Evolutionary conservation across 2,888 invertebrate genomes (phyloP).

Genomic region (Hyposoter didymator): DNA sequence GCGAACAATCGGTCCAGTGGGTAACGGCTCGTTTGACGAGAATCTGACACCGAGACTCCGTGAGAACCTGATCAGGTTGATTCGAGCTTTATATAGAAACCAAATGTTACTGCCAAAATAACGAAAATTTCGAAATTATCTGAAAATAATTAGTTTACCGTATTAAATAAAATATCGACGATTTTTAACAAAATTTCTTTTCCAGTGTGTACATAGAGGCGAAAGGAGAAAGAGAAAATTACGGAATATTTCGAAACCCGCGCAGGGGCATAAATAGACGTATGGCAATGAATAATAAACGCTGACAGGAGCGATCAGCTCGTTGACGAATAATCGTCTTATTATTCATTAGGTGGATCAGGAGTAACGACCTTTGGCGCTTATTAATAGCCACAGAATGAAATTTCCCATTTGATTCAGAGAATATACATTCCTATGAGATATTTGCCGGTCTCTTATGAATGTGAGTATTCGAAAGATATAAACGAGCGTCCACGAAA

Average conservation of each 20-base stretch:
- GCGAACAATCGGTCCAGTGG: neutral
- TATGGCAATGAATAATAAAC: neutral
- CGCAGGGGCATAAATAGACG: neutral
- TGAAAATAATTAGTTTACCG: no score
- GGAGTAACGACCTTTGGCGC: neutral
- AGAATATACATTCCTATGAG: conserved; percentile 24
- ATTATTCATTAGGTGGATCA: neutral
- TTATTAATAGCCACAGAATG: neutral
- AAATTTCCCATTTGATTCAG: neutral
- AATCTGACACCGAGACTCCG: no score
- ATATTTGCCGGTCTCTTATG: conserved; percentile 3
- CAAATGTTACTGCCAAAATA: no score
- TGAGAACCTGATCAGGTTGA: no score
- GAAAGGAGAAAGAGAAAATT: no score
- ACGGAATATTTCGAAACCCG: no score
- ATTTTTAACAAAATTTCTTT: no score
- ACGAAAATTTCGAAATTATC: no score
- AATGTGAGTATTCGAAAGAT: conserved; percentile 35
- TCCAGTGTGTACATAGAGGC: no score
- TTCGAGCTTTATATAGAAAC: no score
- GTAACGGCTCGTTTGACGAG: neutral
- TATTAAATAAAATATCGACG: no score
- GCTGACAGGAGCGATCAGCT: conserved; percentile 9
- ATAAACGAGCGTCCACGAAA: conserved; percentile 16
- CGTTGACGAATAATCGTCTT: neutral